A percentile compares a stretch with the other conserved stretches of the same genome.
These are phyloP conservation scores for Neostethus bicornis DNA, from an alignment of 2,797 vertebrate species.

Conservation along the genomic window DNA sequence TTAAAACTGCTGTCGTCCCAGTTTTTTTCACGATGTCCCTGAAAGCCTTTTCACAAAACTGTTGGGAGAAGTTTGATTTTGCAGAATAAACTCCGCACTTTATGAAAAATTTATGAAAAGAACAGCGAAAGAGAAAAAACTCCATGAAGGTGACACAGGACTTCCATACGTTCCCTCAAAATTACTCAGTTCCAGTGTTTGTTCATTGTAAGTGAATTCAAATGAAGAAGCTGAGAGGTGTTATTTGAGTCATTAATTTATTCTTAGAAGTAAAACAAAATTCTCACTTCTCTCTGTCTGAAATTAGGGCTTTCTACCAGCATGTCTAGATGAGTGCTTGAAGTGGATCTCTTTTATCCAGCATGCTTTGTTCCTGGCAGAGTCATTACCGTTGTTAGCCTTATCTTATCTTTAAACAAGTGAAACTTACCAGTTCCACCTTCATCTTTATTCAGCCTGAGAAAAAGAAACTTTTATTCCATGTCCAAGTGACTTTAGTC, in stretches of 20 bases:
- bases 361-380: slow-evolving; percentile 71
- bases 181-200: slow-evolving; percentile 35
- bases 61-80: slow-evolving; percentile 50
- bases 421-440: slow-evolving; percentile 64
- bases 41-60: slow-evolving; percentile 33
- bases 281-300: slow-evolving; percentile 14
- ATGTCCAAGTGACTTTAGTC: slow-evolving; percentile 43
- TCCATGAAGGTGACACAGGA: slow-evolving; percentile 11
- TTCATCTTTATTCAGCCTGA: slow-evolving; percentile 57
- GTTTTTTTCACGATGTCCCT: slow-evolving; percentile 36
- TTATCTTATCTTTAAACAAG: slow-evolving; percentile 80
- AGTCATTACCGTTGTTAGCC: slow-evolving; percentile 74
- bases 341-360: slow-evolving; percentile 69
- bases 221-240: slow-evolving; percentile 17
- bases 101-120: slow-evolving; percentile 64
- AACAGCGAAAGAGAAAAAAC: slow-evolving; percentile 37
- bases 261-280: slow-evolving; percentile 38
- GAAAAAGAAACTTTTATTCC: slow-evolving; percentile 49
- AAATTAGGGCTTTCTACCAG: slow-evolving; percentile 45
- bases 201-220: not conserved
- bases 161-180: slow-evolving; percentile 15
- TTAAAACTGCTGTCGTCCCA: slow-evolving; percentile 24
- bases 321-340: slow-evolving; percentile 56
- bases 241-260: slow-evolving; percentile 23
- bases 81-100: slow-evolving; percentile 49